Evolutionary conservation across 2,797 vertebrate species (phyloP), one percentile per base, ranked within the genome.

Genomic region (Erpetoichthys calabaricus): DNA sequence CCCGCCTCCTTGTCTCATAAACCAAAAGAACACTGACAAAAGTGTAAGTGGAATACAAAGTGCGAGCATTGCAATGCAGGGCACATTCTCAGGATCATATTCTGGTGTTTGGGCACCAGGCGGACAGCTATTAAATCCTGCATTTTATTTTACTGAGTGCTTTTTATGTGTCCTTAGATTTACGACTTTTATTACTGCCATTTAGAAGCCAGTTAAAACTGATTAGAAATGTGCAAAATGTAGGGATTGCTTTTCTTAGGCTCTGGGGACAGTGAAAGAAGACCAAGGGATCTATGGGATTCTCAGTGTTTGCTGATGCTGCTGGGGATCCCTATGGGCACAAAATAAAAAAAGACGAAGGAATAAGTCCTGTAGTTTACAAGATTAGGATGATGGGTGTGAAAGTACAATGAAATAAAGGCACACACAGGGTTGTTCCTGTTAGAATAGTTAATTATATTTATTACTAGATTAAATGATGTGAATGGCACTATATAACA

Each of bases 81-180:
- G 66, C 70, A 68, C 73, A 76, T 65, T 73, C 73, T 75, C 67
- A 73, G 67, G 72, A 76, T 77, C 63, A 68, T 68, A 65, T 63
- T 62, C 49, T 68, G 73, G 75, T 75, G 70, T 70, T 61, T 64
- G 64, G 50, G 75, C 72, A 69, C 68, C 75, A 70, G 75, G 68
- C 81, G 84, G 81, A 82, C 84, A 82, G 80, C 70, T 74, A 79
- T 84, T 83, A 83, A 83, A 84, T 83, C 72, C 63, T 64, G 69
- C 69, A 51, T 80, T 82, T 75, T 77, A 78, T 80, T 82, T 82
- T 79, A 82, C 75, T 73, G 68, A 62, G 64, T 64, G 61, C 66
- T 79, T 49, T 49, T 80, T 77, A 79, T 64, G 67, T 73, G 70
- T 68, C 70, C 73, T 66, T 78, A 80, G 79, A 77, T 79, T 76